phyloP scores from a whole-genome alignment of 2,113 vertebrate species.

The Lates calcarifer region DNA sequence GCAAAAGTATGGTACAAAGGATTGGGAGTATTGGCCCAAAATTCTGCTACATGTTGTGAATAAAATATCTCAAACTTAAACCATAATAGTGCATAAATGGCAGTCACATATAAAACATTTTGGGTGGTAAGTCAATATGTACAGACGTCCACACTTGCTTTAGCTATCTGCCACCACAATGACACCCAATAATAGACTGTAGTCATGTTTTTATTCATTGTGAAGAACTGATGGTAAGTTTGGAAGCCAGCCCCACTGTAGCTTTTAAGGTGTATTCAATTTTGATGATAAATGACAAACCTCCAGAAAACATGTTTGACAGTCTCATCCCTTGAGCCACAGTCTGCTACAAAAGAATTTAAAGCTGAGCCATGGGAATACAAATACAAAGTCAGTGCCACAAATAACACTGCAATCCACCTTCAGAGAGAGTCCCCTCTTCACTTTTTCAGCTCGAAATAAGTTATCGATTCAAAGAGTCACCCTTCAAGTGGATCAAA shows the following conservation, averaged over 20 bases:
- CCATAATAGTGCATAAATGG: not conserved
- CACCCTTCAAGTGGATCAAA: constrained; percentile 34
- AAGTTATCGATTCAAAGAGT: constrained; percentile 31
- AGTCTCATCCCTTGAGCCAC: constrained; percentile 17
- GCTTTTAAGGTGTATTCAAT: constrained; percentile 10
- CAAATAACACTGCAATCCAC: constrained; percentile 13
- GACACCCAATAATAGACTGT: not conserved
- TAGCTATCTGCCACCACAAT: not conserved
- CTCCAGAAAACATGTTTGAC: constrained; percentile 5
- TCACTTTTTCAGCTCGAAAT: constrained; percentile 24
- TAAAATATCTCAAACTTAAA: not conserved
- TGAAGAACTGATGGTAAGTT: constrained; percentile 25
- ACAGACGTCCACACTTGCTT: not conserved
- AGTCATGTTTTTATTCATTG: constrained; percentile 9
- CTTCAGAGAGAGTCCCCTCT: constrained; percentile 5
- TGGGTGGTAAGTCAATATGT: not conserved
- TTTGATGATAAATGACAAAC: constrained; percentile 27
- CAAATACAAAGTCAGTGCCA: constrained; percentile 23
- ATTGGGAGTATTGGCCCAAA: not conserved
- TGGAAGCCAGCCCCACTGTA: not conserved
- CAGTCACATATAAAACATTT: not conserved
- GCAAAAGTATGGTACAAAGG: not conserved
- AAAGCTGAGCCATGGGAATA: constrained; percentile 13
- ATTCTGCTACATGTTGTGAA: not conserved
- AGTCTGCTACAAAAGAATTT: not conserved